Base-by-base conservation (phyloP, 1,140 invertebrate genomes). In the Leptoteleia sp. region DNA sequence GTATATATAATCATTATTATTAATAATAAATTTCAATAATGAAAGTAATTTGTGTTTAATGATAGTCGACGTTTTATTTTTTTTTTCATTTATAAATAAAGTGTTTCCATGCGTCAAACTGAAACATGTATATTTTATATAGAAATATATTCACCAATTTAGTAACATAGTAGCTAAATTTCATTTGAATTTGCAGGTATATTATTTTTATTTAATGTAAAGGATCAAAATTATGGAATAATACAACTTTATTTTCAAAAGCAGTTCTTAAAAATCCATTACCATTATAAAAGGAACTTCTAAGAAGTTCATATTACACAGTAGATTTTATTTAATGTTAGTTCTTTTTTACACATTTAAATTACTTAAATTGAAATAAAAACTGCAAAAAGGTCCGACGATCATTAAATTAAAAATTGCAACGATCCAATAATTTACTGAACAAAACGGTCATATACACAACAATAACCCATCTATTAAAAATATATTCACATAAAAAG, bases 11-110 rank as follows among this genome's bases (percentile, higher is more conserved):
- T 16, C 8, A 15, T 12, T 27, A 27, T 12, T 12, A 35, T 13
- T 29, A 8, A 25, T 22, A 55, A 40, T 55, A 27, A 38, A 37
- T 29, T 38, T 27, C 11, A 55, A 55, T 55, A 55, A 55, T 55
- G 29, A 55, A 55, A 55, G 40, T 27, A 25, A 55, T 40, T 55
- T 55, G 19, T 38, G 42, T 29, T 55, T 19, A 42, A 19, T 19
- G 6, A 15, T 40, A 17, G 8, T 11, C 8, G 13, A 22, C 5
- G 5, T 22, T 22, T 22, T 22, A 22, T 3, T 22, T 22, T 22
- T 22, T 3, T 3, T 22, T 22, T 22, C 19, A 22, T 22, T 22
- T 22, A 22, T 22, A 22, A 22, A 22, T 22, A 22, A 3, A 22
- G 5, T n/a, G n/a, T n/a, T n/a, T n/a, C n/a, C n/a, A n/a, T n/a